Evolutionary conservation across 2,113 vertebrate genomes (phyloP).

Genomic region (Marcusenius ussheri): DNA sequence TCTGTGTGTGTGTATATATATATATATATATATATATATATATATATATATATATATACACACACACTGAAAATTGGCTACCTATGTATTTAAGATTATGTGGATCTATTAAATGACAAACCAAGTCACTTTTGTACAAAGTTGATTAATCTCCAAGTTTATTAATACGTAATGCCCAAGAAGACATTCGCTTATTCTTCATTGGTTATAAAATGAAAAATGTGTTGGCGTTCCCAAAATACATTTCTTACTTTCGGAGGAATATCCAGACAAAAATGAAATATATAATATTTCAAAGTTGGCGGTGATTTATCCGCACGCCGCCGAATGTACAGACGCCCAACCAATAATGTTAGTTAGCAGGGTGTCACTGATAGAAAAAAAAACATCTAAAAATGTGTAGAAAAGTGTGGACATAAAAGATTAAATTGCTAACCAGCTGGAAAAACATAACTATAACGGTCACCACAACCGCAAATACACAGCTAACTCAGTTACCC

Average conservation of each 20-base stretch:
- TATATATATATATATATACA: neutral
- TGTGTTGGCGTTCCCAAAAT: neutral
- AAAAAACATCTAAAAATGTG: neutral
- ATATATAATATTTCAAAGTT: neutral
- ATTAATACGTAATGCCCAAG: neutral
- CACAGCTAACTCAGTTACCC: neutral
- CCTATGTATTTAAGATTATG: neutral
- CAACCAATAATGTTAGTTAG: neutral
- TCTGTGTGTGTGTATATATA: too few relatives aligned
- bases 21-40: neutral
- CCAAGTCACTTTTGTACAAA: neutral
- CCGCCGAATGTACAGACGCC: neutral
- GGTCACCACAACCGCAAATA: neutral
- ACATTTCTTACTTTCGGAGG: neutral
- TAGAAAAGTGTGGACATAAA: neutral
- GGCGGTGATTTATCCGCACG: neutral
- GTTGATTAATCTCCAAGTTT: neutral
- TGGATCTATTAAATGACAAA: neutral
- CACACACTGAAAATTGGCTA: neutral
- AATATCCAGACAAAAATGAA: neutral
- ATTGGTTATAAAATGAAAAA: neutral
- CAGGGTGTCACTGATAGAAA: neutral
- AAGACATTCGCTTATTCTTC: neutral
- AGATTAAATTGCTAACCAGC: neutral
- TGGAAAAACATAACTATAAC: neutral